Conservation (phyloP, 1,140 invertebrate species). For the Artemia franciscana region DNA sequence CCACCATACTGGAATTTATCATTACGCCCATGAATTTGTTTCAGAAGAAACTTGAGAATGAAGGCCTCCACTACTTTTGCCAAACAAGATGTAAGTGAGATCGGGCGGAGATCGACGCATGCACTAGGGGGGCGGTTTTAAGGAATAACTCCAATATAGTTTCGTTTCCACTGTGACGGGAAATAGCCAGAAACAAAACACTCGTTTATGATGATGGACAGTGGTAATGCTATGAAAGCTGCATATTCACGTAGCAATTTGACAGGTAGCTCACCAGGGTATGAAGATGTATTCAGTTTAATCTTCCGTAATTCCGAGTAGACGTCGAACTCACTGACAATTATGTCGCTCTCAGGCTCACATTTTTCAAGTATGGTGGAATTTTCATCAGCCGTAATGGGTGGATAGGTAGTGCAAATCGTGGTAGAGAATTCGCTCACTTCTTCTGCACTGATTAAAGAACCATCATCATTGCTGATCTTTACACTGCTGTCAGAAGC, state of each 20-base stretch:
- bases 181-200: neutral
- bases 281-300: neutral
- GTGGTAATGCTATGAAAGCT: neutral
- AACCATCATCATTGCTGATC: no score
- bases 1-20: no score
- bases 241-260: neutral
- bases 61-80: neutral
- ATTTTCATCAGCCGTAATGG: neutral
- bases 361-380: neutral
- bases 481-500: no score
- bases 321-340: no score
- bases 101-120: neutral
- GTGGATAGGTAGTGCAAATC: no score
- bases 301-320: neutral
- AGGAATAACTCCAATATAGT: neutral
- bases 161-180: neutral
- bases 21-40: no score
- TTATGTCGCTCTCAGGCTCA: neutral
- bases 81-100: neutral
- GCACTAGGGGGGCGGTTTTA: neutral
- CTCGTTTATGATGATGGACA: neutral
- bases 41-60: neutral
- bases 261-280: neutral
- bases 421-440: neutral
- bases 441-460: neutral